Evolutionary conservation across 1,140 invertebrate species (phyloP).

Genomic region (Brachionus asplanchnoidis): DNA sequence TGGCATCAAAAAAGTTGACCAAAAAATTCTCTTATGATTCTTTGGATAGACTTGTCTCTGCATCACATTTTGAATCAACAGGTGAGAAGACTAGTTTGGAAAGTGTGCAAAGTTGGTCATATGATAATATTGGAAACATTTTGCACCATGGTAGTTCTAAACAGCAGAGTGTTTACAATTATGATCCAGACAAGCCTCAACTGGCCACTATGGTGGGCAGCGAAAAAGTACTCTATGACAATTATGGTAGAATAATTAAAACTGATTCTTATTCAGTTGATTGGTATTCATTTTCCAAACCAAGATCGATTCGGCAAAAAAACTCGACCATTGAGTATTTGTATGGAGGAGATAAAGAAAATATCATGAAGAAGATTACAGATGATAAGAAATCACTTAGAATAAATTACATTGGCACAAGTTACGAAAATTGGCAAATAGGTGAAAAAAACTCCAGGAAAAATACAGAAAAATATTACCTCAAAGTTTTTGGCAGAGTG

Average conservation of each 20-base stretch:
- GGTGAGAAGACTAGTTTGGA: not conserved
- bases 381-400: not conserved
- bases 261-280: not conserved
- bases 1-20: not conserved
- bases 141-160: not conserved
- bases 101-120: not conserved
- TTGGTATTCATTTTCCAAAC: not conserved
- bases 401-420: not conserved
- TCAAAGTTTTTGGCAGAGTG: not conserved
- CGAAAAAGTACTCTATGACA: not conserved
- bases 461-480: not conserved
- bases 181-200: slow-evolving; percentile 3
- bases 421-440: not conserved
- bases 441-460: not conserved
- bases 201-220: not conserved
- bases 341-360: slow-evolving; percentile 2
- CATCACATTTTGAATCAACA: too few species aligned
- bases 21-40: not conserved
- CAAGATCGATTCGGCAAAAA: not conserved
- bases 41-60: not conserved
- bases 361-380: not conserved
- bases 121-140: slow-evolving; percentile 11
- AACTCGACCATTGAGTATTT: slow-evolving; percentile 4
- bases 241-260: not conserved
- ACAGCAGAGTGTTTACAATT: slow-evolving; percentile 4